These are phyloP conservation scores for Pseudanteris insignis DNA, from an alignment of 2,888 invertebrate genomes.

Conservation along the genomic window DNA sequence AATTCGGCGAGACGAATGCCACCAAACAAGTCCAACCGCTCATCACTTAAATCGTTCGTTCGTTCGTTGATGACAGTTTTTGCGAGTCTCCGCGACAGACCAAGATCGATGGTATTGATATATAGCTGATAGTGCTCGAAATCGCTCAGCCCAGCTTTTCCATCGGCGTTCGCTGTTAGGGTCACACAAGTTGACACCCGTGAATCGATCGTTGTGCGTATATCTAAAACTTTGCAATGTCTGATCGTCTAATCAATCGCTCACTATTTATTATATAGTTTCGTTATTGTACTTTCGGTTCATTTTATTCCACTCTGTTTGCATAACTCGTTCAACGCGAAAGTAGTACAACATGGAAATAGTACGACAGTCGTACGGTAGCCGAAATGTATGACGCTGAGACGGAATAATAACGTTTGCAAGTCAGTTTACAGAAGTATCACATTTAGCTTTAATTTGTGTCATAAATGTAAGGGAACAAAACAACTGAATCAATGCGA, in stretches of 20 bases:
- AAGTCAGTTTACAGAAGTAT: constrained; percentile 33
- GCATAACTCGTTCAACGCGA: no score
- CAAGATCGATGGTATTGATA: constrained; percentile 51
- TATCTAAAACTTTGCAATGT: neutral
- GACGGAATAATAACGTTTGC: constrained; percentile 28
- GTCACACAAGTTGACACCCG: constrained; percentile 47
- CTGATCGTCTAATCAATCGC: no score
- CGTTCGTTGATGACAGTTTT: constrained; percentile 35
- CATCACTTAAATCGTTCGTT: constrained; percentile 11
- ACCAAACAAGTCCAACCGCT: no score
- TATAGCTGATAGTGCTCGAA: constrained; percentile 46
- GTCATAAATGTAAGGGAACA: no score
- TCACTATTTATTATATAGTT: no score
- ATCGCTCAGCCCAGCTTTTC: no score
- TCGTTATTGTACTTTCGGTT: no score
- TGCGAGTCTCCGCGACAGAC: constrained; percentile 24
- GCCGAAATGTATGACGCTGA: no score
- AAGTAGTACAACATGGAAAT: no score
- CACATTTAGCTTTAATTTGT: constrained; percentile 30
- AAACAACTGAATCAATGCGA: no score
- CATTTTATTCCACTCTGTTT: no score
- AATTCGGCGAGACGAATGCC: neutral
- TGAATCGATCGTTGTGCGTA: constrained; percentile 19
- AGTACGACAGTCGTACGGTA: no score
- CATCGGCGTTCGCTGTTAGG: constrained; percentile 50